Conservation (phyloP, 30 jellyfish, hydroid and myxozoan species). For the Aurelia sp. region DNA sequence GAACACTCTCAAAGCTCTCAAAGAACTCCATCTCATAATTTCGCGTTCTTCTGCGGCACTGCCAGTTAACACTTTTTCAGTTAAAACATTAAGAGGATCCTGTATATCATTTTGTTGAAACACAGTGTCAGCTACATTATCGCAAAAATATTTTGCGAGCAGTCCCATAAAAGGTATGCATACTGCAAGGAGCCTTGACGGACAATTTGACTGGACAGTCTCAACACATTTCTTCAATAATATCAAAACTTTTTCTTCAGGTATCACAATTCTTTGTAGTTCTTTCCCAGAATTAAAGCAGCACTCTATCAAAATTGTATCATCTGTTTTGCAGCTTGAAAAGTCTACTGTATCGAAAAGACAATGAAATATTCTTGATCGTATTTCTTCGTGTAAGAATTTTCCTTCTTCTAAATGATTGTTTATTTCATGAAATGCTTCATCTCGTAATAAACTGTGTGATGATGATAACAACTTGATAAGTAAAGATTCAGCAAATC, state of each 20-base stretch:
- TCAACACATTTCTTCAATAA: neutral
- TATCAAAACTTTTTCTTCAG: neutral
- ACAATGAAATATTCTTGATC: neutral
- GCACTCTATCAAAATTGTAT: constrained; percentile 10
- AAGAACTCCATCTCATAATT: constrained; percentile 31
- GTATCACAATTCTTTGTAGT: neutral
- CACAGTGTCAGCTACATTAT: neutral
- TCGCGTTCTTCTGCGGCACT: constrained; percentile 51
- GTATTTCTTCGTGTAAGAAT: neutral
- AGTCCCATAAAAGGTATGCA: constrained; percentile 21
- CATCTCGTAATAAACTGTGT: neutral
- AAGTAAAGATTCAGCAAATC: constrained; percentile 3
- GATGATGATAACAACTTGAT: neutral
- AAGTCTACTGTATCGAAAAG: neutral
- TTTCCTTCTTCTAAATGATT: neutral
- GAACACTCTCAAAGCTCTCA: constrained; percentile 15
- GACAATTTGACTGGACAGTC: neutral
- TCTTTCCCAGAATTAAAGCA: neutral
- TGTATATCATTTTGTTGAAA: neutral
- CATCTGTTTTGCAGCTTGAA: neutral
- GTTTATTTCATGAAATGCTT: constrained; percentile 16
- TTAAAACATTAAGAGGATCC: neutral
- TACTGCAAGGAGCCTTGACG: constrained; percentile 18
- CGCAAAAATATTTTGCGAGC: neutral
- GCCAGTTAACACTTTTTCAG: constrained; percentile 1